Percentiles rank a stretch among this genome's conserved stretches.
These are phyloP conservation scores for Orthonychiurus folsomi DNA, from an alignment of 2,888 invertebrate genomes.

Conservation along the genomic window DNA sequence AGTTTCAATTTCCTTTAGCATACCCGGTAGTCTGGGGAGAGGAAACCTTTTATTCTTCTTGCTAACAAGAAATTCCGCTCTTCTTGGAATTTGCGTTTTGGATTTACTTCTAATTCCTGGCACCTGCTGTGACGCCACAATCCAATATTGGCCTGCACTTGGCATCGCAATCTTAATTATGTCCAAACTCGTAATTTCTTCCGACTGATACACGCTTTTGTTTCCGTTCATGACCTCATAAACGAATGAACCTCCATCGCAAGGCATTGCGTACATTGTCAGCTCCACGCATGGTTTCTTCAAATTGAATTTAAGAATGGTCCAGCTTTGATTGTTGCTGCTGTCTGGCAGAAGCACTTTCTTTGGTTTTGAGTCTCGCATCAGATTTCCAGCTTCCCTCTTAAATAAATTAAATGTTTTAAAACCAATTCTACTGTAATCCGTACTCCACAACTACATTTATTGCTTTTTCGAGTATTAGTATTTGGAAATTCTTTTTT, in stretches of 20 bases:
- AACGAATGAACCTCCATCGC: constrained; percentile 46
- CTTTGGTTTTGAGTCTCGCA: constrained; percentile 48
- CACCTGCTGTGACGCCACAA: constrained; percentile 22
- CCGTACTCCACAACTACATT: no score
- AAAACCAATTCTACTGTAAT: no score
- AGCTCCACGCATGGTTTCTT: constrained; percentile 39
- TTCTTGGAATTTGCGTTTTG: constrained; percentile 19
- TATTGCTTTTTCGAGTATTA: no score
- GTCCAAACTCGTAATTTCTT: constrained; percentile 29
- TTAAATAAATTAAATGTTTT: no score
- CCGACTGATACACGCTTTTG: constrained; percentile 23
- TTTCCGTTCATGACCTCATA: constrained; percentile 33
- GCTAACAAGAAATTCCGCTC: constrained; percentile 38
- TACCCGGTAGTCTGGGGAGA: constrained; percentile 50
- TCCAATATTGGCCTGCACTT: constrained; percentile 29
- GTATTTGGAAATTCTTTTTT: no score
- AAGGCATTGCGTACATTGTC: constrained; percentile 50
- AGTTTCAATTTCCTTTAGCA: not conserved
- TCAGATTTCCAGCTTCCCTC: constrained; percentile 43
- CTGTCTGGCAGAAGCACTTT: constrained; percentile 46
- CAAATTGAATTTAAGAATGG: constrained; percentile 35
- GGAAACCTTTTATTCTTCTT: constrained; percentile 44
- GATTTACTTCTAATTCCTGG: constrained; percentile 3
- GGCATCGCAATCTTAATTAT: constrained; percentile 33
- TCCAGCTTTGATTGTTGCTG: constrained; percentile 11